Evolutionary conservation across 1,140 invertebrate genomes (phyloP).

Genomic region (Drosophila funebris): DNA sequence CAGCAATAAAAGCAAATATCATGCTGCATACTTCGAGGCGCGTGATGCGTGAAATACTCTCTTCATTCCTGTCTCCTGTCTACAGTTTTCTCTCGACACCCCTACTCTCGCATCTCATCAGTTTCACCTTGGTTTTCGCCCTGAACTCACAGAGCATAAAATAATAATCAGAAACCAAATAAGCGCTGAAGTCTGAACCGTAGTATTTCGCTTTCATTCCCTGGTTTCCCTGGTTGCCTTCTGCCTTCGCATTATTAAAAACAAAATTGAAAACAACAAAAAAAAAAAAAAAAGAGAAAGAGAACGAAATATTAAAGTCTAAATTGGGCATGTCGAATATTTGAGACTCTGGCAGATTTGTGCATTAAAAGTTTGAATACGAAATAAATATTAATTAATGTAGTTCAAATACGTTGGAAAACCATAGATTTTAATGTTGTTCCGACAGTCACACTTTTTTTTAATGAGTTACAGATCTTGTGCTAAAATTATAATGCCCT

Average conservation of each 20-base stretch:
- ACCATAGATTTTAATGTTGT: too few relatives aligned
- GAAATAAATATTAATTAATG: too few relatives aligned
- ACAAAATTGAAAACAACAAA: constrained; percentile 65
- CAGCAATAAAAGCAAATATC: constrained; percentile 77
- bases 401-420: too few relatives aligned
- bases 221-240: constrained; percentile 1
- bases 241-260: constrained; percentile 65
- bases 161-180: constrained; percentile 81
- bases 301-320: background rate
- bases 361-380: too few relatives aligned
- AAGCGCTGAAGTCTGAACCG: constrained; percentile 76
- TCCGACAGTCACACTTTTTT: too few relatives aligned
- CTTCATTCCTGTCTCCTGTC: background rate
- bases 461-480: too few relatives aligned
- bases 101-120: background rate
- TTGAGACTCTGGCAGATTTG: too few relatives aligned
- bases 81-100: background rate
- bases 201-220: background rate
- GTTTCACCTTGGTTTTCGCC: constrained; percentile 5
- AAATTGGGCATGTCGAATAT: background rate
- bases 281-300: background rate
- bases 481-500: too few relatives aligned
- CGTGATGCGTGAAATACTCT: constrained; percentile 65
- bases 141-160: constrained; percentile 56
- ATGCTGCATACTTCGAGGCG: constrained; percentile 74